Evolutionary conservation across 2,888 invertebrate species (phyloP), one percentile per base, ranked within the genome.

Genomic region (Merodon equestris): DNA sequence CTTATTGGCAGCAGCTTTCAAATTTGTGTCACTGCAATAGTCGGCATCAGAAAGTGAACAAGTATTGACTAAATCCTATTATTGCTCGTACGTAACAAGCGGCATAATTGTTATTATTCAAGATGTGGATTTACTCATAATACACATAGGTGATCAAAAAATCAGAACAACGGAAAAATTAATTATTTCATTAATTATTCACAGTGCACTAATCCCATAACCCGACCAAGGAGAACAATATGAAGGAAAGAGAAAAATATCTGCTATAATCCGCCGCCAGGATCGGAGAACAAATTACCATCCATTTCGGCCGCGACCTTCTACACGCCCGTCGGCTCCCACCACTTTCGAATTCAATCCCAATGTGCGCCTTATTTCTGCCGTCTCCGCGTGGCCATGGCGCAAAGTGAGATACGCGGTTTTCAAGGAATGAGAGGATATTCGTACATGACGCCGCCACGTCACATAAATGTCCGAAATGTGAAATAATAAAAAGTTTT

Each of bases 401-500:
- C 40, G 44, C 61, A 18, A 67, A 60, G 34, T 45, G 67, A 48
- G 47, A 42, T 47, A 17, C 56, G 4, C 10, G n/a, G n/a, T 50
- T 66, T 57, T 50, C 7, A 54, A 64, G 67, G 74, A 77, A 75
- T 72, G 76, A 56, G 68, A 45, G 57, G 64, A 60, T 77, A 40
- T 10, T 27, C 27, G 12, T 40, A 60, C 72, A 77, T 73, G 73
- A 73, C 34, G 82, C 77, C 81, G 82, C 83, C 85, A 83, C 85
- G 85, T 86, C 86, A 85, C 85, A 86, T 85, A 85, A 85, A 86
- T 85, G 85, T 85, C 85, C 85, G 83, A 85, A 84, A 83, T 83
- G 83, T 83, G 83, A 83, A 82, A 82, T 66, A 79, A 81, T 75
- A 77, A 77, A 54, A 66, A 60, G 64, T 83, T 85, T 85, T 86